Base-by-base conservation (phyloP, 2,113 vertebrate species). In the Sinocyclocheilus anshuiensis region DNA sequence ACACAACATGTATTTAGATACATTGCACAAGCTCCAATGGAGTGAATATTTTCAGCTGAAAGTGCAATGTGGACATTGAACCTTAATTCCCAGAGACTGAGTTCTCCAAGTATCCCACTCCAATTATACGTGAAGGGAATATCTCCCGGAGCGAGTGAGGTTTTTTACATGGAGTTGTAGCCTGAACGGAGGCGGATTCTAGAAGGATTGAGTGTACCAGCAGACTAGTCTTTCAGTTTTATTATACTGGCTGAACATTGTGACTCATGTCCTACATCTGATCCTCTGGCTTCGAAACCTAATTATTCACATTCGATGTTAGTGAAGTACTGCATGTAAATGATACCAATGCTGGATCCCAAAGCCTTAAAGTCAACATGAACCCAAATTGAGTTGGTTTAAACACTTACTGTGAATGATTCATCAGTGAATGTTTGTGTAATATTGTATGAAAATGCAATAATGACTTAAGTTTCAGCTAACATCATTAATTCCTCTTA, bases 211-310 rank as follows among this genome's bases (percentile, higher is more conserved):
- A 78, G 53, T 78, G 76, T 33, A 78, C 76, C 50, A 33, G 76
- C 26, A 57, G 76, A 78, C 10, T 5, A 57, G 48, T 78, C 53
- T 78, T 50, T 78, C 76, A 36, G 76, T 20, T 78, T 78, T 78
- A 78, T 78, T 78, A 57, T 29, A 55, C 24, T 57, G 48, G 76
- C 76, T 78, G 76, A 78, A 78, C 50, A 57, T 6, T 78, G 48
- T 57, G 50, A 78, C 76, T 42, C 50, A 57, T 57, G 50, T 78
- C 76, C 33, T 57, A 78, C 76, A 78, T 78, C 53, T 78, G 76
- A 78, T 78, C 45, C 76, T 78, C 16, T 48, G 16, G 24, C 76
- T 78, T 78, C 4, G 1, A 57, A 78, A 57, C 16, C 24, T 22
- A 78, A 57, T 57, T 78, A 78, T 78, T 78, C 76, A 57, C 50